phyloP scores from a whole-genome alignment of 2,113 vertebrate species.

The Corythornis cristatus region DNA sequence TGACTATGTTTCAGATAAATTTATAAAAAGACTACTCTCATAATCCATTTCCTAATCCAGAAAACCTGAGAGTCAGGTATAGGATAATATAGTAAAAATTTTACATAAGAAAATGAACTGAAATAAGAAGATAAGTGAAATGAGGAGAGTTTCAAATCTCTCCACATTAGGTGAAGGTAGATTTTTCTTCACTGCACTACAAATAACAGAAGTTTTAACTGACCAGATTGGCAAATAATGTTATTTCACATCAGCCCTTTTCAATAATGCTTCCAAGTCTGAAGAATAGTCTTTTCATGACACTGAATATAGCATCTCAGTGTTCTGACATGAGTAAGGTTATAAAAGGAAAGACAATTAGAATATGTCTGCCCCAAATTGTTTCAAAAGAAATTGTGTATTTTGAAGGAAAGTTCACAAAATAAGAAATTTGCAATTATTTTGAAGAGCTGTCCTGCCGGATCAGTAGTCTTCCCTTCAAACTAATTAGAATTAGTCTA shows the following conservation, averaged over 20 bases:
- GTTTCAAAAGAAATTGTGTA: neutral
- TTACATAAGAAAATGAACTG: neutral
- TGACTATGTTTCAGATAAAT: neutral
- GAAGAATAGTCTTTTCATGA: neutral
- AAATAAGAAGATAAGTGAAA: neutral
- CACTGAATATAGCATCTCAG: neutral
- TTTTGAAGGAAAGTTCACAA: slow-evolving; percentile 6
- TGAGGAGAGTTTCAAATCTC: neutral
- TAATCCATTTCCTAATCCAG: neutral
- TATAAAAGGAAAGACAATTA: neutral
- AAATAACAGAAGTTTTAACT: neutral
- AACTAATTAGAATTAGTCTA: neutral
- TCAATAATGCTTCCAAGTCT: neutral
- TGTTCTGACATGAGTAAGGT: neutral
- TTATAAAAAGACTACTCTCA: neutral
- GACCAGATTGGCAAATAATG: neutral
- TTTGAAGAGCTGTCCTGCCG: neutral
- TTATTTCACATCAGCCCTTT: neutral
- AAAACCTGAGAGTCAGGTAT: neutral
- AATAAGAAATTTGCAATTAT: neutral
- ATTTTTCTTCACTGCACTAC: neutral
- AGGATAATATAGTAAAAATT: neutral
- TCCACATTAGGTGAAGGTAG: neutral
- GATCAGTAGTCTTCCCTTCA: neutral
- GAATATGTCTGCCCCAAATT: neutral